These are phyloP conservation scores for Drosophila bocki DNA, from an alignment of 1,140 invertebrate genomes.

Conservation along the genomic window DNA sequence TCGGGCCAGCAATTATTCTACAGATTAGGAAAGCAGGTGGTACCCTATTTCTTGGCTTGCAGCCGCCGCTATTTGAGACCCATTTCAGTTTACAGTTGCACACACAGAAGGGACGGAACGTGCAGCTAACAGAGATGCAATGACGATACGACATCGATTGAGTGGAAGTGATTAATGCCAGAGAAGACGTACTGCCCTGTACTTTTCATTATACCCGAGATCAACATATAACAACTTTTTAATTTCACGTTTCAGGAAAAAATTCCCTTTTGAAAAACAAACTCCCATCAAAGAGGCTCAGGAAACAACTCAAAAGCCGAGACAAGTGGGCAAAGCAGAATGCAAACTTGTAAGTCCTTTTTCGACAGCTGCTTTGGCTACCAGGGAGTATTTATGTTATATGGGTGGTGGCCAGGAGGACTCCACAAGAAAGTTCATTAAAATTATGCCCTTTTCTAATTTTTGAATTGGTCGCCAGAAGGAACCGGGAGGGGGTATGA, in stretches of 20 bases:
- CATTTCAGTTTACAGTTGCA: conserved; percentile 67
- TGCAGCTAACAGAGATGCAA: conserved; percentile 57
- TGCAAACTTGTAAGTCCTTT: conserved; percentile 77
- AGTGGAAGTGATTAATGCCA: conserved; percentile 67
- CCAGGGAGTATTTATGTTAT: conserved; percentile 45
- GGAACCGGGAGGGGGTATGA: neutral
- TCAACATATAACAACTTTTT: conserved; percentile 39
- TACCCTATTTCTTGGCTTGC: conserved; percentile 47
- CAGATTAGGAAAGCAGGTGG: conserved; percentile 52
- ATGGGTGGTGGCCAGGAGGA: conserved; percentile 31
- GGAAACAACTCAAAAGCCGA: conserved; percentile 62
- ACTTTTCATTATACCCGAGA: neutral
- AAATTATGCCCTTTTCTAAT: conserved; percentile 84
- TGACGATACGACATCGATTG: conserved; percentile 52
- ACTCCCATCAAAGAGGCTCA: conserved; percentile 60
- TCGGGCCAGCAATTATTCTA: conserved; percentile 2
- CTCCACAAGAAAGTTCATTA: conserved; percentile 77
- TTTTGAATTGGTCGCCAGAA: conserved; percentile 51
- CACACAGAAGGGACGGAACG: conserved; percentile 35
- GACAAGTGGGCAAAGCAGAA: conserved; percentile 58
- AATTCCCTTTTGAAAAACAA: conserved; percentile 47
- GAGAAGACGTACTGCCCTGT: neutral
- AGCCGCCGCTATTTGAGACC: conserved; percentile 67
- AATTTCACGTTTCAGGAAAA: conserved; percentile 14
- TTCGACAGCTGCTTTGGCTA: conserved; percentile 75